Conservation (phyloP, 2,888 invertebrate genomes). For the Byasa hedistus region DNA sequence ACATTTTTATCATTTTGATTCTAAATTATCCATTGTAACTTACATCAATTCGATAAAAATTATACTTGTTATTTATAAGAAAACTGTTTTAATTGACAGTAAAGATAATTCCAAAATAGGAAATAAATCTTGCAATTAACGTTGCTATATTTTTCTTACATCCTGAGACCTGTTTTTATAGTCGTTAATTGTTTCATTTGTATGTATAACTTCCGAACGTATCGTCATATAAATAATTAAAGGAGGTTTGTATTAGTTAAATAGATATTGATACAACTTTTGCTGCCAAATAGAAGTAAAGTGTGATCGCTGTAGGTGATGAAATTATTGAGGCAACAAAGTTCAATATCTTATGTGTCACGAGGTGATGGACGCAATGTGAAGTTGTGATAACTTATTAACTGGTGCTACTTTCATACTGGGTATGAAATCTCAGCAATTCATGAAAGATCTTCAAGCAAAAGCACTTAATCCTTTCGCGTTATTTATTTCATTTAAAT, state of each 20-base stretch:
- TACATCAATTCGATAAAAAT: constrained; percentile 8
- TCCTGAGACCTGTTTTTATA: constrained; percentile 15
- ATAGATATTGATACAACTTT: constrained; percentile 2
- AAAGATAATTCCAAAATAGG: constrained; percentile 13
- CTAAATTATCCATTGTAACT: not conserved
- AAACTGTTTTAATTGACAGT: constrained; percentile 17
- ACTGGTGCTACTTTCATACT: too few relatives aligned
- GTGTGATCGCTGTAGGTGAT: not conserved
- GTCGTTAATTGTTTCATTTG: constrained; percentile 15
- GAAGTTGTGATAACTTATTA: too few relatives aligned
- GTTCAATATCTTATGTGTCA: too few relatives aligned
- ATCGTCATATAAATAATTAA: constrained; percentile 11
- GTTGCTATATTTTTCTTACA: not conserved
- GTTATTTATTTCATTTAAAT: too few relatives aligned
- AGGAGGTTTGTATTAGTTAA: constrained; percentile 16
- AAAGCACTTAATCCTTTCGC: too few relatives aligned
- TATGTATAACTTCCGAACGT: constrained; percentile 4
- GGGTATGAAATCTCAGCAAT: too few relatives aligned
- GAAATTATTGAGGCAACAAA: not conserved
- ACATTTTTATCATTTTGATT: too few relatives aligned
- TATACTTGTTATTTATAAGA: constrained; percentile 3
- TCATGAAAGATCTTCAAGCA: too few relatives aligned
- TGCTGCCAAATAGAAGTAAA: too few relatives aligned
- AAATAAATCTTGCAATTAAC: not conserved
- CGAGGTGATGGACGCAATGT: too few relatives aligned